Evolutionary conservation across 2,113 vertebrate genomes (phyloP).

Genomic region (sheep (Ovis aries)): ARS-UI_Ramb_v3.0 NC_056062.1:75262001-75262500

Average conservation of each 20-base stretch:
- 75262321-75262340: neutral
- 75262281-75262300: neutral
- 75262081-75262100: neutral
- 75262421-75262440: neutral
- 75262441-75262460: neutral
- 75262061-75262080: neutral
- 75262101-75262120: neutral
- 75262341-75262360: neutral
- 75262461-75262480: neutral
- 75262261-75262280: neutral
- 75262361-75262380: neutral
- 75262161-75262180: neutral
- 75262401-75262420: neutral
- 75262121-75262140: neutral
- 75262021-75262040: neutral
- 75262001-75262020: neutral
- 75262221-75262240: neutral
- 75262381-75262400: neutral
- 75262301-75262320: neutral
- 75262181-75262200: neutral
- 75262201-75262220: neutral
- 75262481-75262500: neutral
- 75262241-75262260: neutral
- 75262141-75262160: neutral
- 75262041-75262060: neutral